Percentiles rank a stretch among this genome's conserved stretches.
These are phyloP conservation scores for Tetragonula carbonaria DNA, from an alignment of 2,888 invertebrate genomes.

Conservation along the genomic window DNA sequence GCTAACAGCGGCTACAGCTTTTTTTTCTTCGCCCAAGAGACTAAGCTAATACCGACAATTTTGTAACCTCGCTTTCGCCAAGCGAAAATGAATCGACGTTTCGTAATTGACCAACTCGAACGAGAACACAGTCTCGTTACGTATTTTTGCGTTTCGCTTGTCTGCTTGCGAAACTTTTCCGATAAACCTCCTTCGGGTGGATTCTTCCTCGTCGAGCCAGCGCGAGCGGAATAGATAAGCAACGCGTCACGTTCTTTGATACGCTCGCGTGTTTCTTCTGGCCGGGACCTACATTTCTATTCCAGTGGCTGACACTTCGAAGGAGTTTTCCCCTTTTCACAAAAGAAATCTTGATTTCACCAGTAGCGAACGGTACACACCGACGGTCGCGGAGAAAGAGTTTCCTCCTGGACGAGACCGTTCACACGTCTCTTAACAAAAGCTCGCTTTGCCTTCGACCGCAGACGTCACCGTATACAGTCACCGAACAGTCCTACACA, in stretches of 20 bases:
- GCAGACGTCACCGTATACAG: background rate
- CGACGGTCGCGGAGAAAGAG: background rate
- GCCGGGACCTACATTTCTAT: conserved; percentile 31
- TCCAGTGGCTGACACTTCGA: conserved; percentile 28
- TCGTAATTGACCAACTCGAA: conserved; percentile 1
- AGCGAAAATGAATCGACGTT: conserved; percentile 24
- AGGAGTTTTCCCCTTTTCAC: conserved; percentile 19
- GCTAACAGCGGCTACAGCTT: background rate
- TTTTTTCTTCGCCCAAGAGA: background rate
- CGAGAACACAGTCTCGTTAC: background rate
- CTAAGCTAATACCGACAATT: background rate
- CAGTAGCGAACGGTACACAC: background rate
- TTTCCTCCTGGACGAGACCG: conserved; percentile 18
- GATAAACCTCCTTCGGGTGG: background rate
- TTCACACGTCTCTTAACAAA: conserved; percentile 26
- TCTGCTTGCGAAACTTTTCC: background rate
- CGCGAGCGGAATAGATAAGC: conserved; percentile 37
- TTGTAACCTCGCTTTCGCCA: background rate
- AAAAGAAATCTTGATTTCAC: conserved; percentile 36
- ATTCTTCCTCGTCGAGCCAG: background rate
- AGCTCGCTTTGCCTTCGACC: conserved; percentile 13
- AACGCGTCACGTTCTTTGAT: conserved; percentile 28
- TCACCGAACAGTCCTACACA: background rate
- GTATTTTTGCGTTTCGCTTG: background rate
- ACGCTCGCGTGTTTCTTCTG: conserved; percentile 6